Base-by-base conservation (phyloP, 2,888 invertebrate genomes). In the Lepidocyrtoides sp. region DNA sequence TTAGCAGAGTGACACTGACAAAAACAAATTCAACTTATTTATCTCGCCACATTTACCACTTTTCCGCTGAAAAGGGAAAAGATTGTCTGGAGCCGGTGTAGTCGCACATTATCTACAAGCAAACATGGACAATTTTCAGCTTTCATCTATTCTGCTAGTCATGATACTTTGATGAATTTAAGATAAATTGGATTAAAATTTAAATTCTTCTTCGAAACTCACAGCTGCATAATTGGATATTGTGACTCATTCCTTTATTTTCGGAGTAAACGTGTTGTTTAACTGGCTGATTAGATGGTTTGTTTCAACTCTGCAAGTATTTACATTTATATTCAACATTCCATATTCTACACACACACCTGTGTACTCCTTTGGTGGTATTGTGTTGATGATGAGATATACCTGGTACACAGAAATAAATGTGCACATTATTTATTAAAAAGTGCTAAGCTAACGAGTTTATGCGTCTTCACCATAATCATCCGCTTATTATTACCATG, bases 131-230 rank as follows among this genome's bases (percentile, higher is more conserved):
- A 8, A 36, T 36, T 36, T 36, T 36, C 3, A 36, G 36, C 8
- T 36, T 36, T 36, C 8, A 3, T 36, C 4, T 36, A 36, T 3
- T 36, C 36, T n/a, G n/a, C n/a, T n/a, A n/a, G 8, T 36, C 36
- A 5, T 51, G 51, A 72, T 72, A 57, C 26, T 41, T 66, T 82
- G 81, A 57, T 89, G 72, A 82, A 89, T 57, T 82, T 29, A 82
- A 60, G 83, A 90, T 90, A 84, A 90, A 84, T 90, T 84, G 79
- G 77, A 84, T 90, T 90, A 84, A 84, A 90, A 54, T 72, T 89
- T 82, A 63, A 82, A 36, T 60, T 89, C 57, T 81, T 75, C 88
- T 81, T 81, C 72, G 60, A 82, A 82, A 82, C 82, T 89, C 83
- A 60, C 89, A 89, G 57, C 82, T 89, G 75, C 41, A 75, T 89